Percentiles rank a stretch among this genome's conserved stretches.
Evolutionary conservation across 2,797 vertebrate species (phyloP).

Genomic region (Mormyrops boulengeri): DNA sequence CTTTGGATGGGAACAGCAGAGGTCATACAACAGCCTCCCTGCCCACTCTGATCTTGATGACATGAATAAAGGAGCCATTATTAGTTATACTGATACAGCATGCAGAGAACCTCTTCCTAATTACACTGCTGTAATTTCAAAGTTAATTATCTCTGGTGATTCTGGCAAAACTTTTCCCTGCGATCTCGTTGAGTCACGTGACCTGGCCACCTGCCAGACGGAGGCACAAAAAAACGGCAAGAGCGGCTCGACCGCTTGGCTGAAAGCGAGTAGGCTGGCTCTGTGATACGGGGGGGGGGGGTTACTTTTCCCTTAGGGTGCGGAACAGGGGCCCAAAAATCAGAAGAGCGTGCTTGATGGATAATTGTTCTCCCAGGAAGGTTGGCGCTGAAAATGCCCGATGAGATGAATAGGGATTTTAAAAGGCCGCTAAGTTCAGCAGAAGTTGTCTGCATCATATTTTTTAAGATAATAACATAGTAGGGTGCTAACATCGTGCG

Average conservation of each 20-base stretch:
- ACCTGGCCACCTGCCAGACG: not conserved
- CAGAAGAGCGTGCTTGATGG: not conserved
- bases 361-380: not conserved
- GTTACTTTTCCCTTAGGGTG: not conserved
- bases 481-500: not conserved
- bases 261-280: not conserved
- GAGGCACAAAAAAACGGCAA: not conserved
- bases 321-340: not conserved
- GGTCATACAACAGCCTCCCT: slow-evolving; percentile 24
- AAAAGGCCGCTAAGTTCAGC: not conserved
- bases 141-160: slow-evolving; percentile 41
- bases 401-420: not conserved
- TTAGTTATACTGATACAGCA: slow-evolving; percentile 34
- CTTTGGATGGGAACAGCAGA: slow-evolving; percentile 29
- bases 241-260: not conserved
- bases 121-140: slow-evolving; percentile 42
- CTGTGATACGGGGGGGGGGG: not conserved
- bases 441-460: not conserved
- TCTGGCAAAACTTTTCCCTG: slow-evolving; percentile 28
- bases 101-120: slow-evolving; percentile 39
- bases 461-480: not conserved
- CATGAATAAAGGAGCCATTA: slow-evolving; percentile 44
- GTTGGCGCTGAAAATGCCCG: not conserved
- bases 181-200: not conserved
- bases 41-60: slow-evolving; percentile 38